Conservation (phyloP, 2,113 vertebrate genomes). For the Bostrychus sinensis region DNA sequence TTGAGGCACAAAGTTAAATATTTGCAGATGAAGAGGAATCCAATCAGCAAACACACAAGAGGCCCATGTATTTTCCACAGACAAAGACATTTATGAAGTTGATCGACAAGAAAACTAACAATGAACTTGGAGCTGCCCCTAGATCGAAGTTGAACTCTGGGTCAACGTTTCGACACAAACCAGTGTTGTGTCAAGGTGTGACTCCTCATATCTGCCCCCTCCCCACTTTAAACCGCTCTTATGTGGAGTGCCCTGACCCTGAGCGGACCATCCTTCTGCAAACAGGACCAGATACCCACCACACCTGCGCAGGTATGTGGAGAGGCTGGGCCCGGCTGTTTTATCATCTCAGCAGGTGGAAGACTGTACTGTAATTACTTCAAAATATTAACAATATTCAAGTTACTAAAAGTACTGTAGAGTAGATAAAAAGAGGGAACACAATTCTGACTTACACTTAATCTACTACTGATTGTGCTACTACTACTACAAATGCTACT, state of each 20-base stretch:
- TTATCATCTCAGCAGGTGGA: constrained; percentile 6
- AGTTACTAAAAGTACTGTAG: no score
- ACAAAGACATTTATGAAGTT: constrained; percentile 22
- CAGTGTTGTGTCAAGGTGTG: constrained; percentile 42
- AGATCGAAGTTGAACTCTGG: background rate
- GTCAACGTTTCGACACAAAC: constrained; percentile 27
- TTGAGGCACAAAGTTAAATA: background rate
- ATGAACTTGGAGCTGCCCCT: constrained; percentile 26
- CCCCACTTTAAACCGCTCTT: constrained; percentile 18
- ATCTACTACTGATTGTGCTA: no score
- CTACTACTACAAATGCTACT: no score
- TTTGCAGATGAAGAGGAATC: constrained; percentile 7
- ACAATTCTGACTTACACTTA: no score
- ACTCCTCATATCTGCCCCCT: constrained; percentile 1
- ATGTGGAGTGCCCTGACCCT: no score
- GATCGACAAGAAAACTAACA: constrained; percentile 20
- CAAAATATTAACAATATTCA: no score
- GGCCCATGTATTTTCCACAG: constrained; percentile 21
- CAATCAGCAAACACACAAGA: constrained; percentile 12
- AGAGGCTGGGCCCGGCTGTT: constrained; percentile 17
- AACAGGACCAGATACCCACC: constrained; percentile 30
- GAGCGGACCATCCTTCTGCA: constrained; percentile 54
- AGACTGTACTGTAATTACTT: constrained; percentile 23
- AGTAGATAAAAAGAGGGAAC: no score
- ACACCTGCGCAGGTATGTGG: constrained; percentile 11